phyloP scores from a whole-genome alignment of 2,888 invertebrate genomes.

The Phytoseiulus persimilis region DNA sequence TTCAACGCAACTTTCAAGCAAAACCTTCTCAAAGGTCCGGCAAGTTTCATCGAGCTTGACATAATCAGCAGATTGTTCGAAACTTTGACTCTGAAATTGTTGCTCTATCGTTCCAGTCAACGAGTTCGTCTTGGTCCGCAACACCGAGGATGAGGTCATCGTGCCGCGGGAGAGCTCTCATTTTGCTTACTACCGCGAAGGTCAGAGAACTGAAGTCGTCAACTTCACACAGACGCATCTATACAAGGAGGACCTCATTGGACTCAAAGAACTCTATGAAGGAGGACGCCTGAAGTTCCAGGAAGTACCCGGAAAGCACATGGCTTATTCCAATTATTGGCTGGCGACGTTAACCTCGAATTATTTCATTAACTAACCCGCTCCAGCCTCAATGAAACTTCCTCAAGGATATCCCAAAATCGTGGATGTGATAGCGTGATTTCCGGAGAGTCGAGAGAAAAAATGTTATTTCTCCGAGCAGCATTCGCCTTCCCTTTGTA shows the following conservation, averaged over 20 bases:
- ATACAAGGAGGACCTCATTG: slow-evolving; percentile 11
- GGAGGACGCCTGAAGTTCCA: neutral
- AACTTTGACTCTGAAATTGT: no score
- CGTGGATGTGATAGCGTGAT: no score
- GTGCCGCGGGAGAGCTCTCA: slow-evolving; percentile 6
- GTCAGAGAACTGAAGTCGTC: neutral
- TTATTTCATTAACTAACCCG: neutral
- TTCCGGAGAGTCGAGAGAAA: no score
- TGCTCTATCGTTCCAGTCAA: slow-evolving; percentile 17
- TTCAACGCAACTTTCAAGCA: slow-evolving; percentile 13
- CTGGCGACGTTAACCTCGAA: neutral
- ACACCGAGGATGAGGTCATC: neutral
- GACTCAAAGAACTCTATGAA: neutral
- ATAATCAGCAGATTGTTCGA: no score
- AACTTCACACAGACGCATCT: neutral
- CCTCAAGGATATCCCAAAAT: neutral
- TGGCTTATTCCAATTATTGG: neutral
- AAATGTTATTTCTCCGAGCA: no score
- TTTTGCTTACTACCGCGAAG: slow-evolving; percentile 7
- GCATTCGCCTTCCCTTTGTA: no score
- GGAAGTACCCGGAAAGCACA: slow-evolving; percentile 14
- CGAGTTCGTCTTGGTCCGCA: neutral
- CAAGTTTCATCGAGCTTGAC: no score
- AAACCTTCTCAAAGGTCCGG: neutral
- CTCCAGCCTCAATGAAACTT: neutral